Evolutionary conservation across 2,888 invertebrate genomes (phyloP), one percentile per base, ranked within the genome.

Genomic region (Melanchra persicariae): DNA sequence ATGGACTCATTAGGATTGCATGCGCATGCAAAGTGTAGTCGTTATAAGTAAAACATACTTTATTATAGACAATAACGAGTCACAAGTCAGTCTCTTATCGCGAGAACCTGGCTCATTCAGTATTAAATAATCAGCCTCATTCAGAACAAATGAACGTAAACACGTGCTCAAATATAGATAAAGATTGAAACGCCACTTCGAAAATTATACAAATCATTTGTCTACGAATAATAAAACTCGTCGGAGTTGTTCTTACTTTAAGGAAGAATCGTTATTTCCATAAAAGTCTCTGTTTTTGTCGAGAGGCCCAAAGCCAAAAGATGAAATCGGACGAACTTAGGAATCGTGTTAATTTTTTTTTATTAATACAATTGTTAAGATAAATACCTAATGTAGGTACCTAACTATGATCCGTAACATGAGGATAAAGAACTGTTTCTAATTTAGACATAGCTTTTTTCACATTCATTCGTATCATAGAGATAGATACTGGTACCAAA

Each of bases 31-130:
- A 52, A 40, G 54, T 43, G 26, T 57, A 59, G 24, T n/a, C 34
- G 26, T 51, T 34, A 19, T 30, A 52, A 19, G 10, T 40, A 58
- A 30, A 26, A 45, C 45, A 57, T 73, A 63, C 43, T 74, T 58
- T 49, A 57, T 43, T 55, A 37, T 3, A 54, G 40, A 59, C 49
- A 51, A 60, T 68, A 64, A 43, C 17, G 24, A 45, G 71, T 66
- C 63, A 60, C 54, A 67, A 72, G 66, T 72, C 59, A 71, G 9
- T 26, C 30, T 34, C 22, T 58, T 74, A 77, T 78, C 77, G n/a
- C 9, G 22, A 49, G 22, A 75, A 61, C 60, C 30, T 64, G 57
- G 74, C 24, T 34, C 65, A 78, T 78, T 70, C 45, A 78, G 12
- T 47, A 52, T n/a, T 10, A 22, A n/a, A 26, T 62, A 30, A 26